Conservation (phyloP, 2,888 invertebrate genomes). For the Trilocha varians region DNA sequence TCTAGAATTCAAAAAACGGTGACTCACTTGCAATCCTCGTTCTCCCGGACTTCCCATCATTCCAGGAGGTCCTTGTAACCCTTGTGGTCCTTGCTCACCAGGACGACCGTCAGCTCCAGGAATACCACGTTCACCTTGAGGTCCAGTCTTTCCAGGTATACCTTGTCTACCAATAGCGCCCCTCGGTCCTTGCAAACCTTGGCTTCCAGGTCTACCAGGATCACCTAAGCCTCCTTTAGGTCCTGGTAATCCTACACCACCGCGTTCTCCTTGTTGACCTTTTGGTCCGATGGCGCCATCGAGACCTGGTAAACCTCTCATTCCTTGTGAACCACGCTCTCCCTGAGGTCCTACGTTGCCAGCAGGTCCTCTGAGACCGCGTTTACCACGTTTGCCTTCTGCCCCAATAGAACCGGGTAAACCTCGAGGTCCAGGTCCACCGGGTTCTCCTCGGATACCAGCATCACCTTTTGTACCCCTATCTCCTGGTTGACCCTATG, state of each 20-base stretch:
- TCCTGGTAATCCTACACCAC: constrained; percentile 65
- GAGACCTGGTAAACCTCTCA: constrained; percentile 80
- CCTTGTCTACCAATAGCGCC: constrained; percentile 81
- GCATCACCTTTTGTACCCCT: constrained; percentile 85
- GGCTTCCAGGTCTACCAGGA: constrained; percentile 76
- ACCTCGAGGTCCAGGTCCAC: constrained; percentile 82
- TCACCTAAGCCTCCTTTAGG: constrained; percentile 76
- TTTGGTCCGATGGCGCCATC: constrained; percentile 85
- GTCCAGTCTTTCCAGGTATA: constrained; percentile 78
- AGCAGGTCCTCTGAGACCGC: constrained; percentile 83
- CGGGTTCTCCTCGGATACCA: constrained; percentile 84
- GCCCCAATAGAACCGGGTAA: constrained; percentile 81
- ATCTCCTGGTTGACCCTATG: constrained; percentile 83
- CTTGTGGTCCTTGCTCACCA: constrained; percentile 86
- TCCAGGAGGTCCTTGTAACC: constrained; percentile 85
- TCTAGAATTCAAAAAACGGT: no score
- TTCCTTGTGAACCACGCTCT: constrained; percentile 79
- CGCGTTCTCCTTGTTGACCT: constrained; percentile 82
- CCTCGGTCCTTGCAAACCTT: constrained; percentile 77
- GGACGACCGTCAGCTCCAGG: constrained; percentile 89
- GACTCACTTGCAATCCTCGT: constrained; percentile 78
- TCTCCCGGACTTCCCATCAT: constrained; percentile 85
- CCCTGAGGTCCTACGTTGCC: constrained; percentile 82
- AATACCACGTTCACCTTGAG: constrained; percentile 80
- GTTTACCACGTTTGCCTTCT: constrained; percentile 87